Evolutionary conservation across 2,113 vertebrate species (phyloP).

Genomic region (Chascanopsetta lugubris): DNA sequence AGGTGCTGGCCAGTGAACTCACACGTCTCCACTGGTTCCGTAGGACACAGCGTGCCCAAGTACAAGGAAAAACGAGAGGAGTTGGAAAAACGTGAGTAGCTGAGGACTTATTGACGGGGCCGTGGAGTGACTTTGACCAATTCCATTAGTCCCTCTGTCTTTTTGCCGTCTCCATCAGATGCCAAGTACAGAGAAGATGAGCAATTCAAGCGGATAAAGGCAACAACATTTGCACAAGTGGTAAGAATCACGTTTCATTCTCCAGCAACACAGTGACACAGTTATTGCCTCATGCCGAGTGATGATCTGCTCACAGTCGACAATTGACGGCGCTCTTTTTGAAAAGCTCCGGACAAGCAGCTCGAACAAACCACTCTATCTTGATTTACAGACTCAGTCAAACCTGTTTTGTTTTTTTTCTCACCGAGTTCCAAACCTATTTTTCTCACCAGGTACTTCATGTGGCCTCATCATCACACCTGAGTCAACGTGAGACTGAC

Average conservation of each 20-base stretch:
- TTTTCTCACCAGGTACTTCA: slow-evolving; percentile 86
- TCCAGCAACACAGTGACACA: background rate
- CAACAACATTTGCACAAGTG: slow-evolving; percentile 94
- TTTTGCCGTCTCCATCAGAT: slow-evolving; percentile 78
- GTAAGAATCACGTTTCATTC: slow-evolving; percentile 74
- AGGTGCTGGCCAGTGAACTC: too few relatives aligned
- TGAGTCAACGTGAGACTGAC: slow-evolving; percentile 78
- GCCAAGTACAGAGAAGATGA: slow-evolving; percentile 96
- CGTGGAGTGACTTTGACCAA: background rate
- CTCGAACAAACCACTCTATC: too few relatives aligned
- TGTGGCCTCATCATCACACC: slow-evolving; percentile 89
- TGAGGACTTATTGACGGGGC: too few relatives aligned
- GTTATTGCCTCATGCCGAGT: background rate
- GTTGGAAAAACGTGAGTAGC: too few relatives aligned
- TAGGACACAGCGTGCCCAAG: too few relatives aligned
- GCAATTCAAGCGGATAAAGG: slow-evolving; percentile 94
- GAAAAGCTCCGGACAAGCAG: background rate
- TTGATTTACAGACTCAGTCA: too few relatives aligned
- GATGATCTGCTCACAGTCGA: slow-evolving; percentile 3
- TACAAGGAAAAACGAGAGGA: too few relatives aligned
- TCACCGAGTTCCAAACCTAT: background rate
- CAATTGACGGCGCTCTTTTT: background rate
- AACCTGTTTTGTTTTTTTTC: too few relatives aligned
- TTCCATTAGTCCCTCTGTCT: too few relatives aligned
- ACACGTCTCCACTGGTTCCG: too few relatives aligned